Evolutionary conservation across 2,113 vertebrate species (phyloP).

Genomic region (Pedionomus torquatus): DNA sequence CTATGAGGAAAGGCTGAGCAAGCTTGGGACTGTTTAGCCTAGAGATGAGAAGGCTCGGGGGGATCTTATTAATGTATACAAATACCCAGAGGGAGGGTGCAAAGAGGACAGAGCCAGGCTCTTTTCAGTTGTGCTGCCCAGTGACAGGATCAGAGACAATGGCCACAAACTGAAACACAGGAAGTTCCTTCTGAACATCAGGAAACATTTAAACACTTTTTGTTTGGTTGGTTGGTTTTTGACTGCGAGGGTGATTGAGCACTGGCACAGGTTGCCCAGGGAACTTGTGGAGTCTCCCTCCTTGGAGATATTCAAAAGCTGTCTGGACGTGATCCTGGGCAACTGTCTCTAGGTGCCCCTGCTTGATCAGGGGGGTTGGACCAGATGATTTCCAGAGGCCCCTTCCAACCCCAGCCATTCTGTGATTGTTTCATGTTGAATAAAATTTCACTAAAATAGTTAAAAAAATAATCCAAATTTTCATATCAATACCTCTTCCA

Average conservation of each 20-base stretch:
- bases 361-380: neutral
- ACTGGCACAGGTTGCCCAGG: too few species aligned
- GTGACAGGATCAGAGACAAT: too few species aligned
- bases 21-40: neutral
- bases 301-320: too few species aligned
- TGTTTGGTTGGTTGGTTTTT: too few species aligned
- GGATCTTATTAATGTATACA: neutral
- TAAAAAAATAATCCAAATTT: neutral
- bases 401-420: neutral
- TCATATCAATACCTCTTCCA: conserved; percentile 89
- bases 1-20: neutral
- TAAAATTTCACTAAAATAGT: neutral
- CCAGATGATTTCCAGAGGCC: neutral
- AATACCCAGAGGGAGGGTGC: neutral
- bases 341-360: neutral
- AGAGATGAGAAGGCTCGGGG: neutral
- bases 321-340: neutral
- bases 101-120: neutral
- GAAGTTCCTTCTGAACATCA: too few species aligned
- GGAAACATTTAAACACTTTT: too few species aligned
- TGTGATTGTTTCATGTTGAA: neutral
- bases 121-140: neutral
- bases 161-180: too few species aligned
- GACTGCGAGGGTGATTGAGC: neutral
- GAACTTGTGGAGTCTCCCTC: neutral